These are phyloP conservation scores for Poicephalus gulielmi DNA, from an alignment of 2,113 vertebrate genomes.

Conservation along the genomic window DNA sequence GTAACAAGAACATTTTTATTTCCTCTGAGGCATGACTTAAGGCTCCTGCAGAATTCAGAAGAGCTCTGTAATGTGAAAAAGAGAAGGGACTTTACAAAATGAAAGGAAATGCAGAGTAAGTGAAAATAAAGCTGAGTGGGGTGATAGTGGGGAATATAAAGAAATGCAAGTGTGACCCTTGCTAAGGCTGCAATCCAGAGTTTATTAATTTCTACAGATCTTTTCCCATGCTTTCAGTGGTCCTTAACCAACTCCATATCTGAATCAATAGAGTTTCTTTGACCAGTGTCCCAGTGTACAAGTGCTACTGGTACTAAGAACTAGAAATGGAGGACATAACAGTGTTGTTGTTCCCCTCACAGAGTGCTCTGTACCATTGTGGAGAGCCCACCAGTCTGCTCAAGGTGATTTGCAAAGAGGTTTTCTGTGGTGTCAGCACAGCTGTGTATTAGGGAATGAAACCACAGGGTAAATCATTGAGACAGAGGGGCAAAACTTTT, in stretches of 20 bases:
- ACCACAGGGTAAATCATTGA: background rate
- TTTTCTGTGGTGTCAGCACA: background rate
- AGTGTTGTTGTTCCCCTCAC: background rate
- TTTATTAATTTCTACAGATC: background rate
- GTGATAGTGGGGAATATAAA: background rate
- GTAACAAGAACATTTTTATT: slow-evolving; percentile 23
- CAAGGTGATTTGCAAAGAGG: background rate
- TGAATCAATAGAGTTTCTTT: background rate
- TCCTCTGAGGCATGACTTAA: slow-evolving; percentile 7
- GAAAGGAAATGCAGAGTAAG: background rate
- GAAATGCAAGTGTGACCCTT: background rate
- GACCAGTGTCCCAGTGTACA: background rate
- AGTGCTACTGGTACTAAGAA: background rate
- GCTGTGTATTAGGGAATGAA: background rate
- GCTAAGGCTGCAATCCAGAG: background rate
- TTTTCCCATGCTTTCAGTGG: background rate
- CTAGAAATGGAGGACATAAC: background rate
- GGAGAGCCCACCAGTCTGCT: background rate
- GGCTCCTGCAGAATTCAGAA: background rate
- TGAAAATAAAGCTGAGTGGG: background rate
- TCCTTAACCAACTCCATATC: background rate
- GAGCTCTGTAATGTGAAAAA: background rate
- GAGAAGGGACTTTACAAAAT: background rate
- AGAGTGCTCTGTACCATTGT: background rate
- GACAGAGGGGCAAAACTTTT: background rate